phyloP scores from a whole-genome alignment of 2,797 vertebrate genomes.

The Rhodeus uyekii region DNA sequence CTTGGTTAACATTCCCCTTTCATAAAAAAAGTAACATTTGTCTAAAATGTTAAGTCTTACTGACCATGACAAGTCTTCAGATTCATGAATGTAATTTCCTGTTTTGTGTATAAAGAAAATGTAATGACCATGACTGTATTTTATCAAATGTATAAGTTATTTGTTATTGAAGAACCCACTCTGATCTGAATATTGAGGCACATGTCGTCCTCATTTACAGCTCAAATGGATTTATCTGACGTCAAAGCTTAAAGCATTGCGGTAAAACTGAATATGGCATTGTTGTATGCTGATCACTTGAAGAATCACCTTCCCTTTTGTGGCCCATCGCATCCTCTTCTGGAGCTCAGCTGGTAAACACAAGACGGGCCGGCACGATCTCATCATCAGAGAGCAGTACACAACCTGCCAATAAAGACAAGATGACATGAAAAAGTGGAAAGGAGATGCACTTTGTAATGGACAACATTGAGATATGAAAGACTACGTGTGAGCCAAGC shows the following conservation, averaged over 20 bases:
- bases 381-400: constrained; percentile 21
- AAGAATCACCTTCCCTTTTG: constrained; percentile 1
- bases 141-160: background rate
- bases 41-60: background rate
- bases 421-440: constrained; percentile 46
- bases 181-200: background rate
- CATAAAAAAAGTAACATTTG: background rate
- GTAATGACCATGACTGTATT: background rate
- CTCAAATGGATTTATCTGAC: background rate
- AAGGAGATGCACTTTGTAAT: constrained; percentile 30
- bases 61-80: background rate
- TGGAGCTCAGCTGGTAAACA: background rate
- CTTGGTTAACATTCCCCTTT: background rate
- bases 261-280: background rate
- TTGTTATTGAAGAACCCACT: background rate
- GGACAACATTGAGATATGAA: constrained; percentile 38
- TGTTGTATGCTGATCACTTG: background rate
- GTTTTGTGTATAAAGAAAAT: background rate
- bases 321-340: background rate
- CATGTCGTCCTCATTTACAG: background rate
- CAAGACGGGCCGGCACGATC: background rate
- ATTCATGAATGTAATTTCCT: too few relatives aligned
- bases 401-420: constrained; percentile 48
- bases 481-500: constrained; percentile 25
- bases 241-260: constrained; percentile 3